Conservation (phyloP, 1,140 invertebrate species). For the Asobara japonica region DNA sequence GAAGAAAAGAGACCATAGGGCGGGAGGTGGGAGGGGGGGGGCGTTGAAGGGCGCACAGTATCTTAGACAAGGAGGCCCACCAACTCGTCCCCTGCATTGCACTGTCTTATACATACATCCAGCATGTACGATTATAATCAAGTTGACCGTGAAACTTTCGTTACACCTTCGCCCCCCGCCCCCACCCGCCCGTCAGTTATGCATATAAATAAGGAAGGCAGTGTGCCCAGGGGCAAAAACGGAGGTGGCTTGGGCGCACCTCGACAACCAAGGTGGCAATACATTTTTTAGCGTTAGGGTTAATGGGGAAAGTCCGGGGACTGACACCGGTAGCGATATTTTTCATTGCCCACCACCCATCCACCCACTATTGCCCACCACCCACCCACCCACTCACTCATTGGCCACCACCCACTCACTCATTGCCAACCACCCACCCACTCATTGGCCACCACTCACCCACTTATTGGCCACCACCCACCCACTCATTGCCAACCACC, state of each 20-base stretch:
- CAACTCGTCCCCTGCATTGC: conserved; percentile 7
- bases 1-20: background rate
- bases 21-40: background rate
- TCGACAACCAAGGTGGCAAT: conserved; percentile 51
- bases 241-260: conserved; percentile 18
- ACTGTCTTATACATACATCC: conserved; percentile 6
- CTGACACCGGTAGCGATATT: background rate
- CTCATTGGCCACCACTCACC: no score
- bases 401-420: no score
- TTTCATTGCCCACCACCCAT: no score
- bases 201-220: conserved; percentile 63
- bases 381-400: no score
- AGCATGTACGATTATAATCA: conserved; percentile 35
- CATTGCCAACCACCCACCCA: no score
- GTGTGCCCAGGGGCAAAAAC: conserved; percentile 34
- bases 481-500: no score
- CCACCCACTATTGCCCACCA: no score
- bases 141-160: conserved; percentile 58
- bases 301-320: conserved; percentile 47
- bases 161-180: conserved; percentile 54
- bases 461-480: no score
- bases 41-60: background rate
- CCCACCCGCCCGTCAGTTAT: conserved; percentile 56
- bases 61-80: background rate
- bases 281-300: conserved; percentile 59